These are phyloP conservation scores for Perizoma flavofasciatum DNA, from an alignment of 2,888 invertebrate species.

Conservation along the genomic window DNA sequence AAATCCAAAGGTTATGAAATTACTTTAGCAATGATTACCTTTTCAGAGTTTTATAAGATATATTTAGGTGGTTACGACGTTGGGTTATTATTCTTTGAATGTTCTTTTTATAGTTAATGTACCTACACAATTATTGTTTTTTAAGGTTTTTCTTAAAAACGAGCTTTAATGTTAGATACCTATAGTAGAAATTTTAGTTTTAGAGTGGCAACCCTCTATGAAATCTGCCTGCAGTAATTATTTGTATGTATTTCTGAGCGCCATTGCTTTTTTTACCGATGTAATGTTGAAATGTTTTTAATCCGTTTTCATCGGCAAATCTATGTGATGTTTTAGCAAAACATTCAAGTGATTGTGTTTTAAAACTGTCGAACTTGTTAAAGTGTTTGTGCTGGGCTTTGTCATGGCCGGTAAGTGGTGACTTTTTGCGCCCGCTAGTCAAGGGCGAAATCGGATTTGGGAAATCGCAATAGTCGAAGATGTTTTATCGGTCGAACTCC, in stretches of 20 bases:
- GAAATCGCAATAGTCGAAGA: slow-evolving; percentile 83
- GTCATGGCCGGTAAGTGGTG: slow-evolving; percentile 93
- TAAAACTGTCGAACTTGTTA: slow-evolving; percentile 81
- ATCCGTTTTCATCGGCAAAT: slow-evolving; percentile 84
- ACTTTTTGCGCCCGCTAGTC: slow-evolving; percentile 83
- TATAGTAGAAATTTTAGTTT: slow-evolving; percentile 48
- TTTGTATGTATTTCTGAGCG: slow-evolving; percentile 81
- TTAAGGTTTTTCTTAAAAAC: too few relatives aligned
- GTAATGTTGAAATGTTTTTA: slow-evolving; percentile 84
- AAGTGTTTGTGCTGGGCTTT: slow-evolving; percentile 85
- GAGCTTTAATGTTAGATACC: too few relatives aligned
- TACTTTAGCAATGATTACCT: too few relatives aligned
- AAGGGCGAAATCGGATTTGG: slow-evolving; percentile 84
- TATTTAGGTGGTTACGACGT: too few relatives aligned
- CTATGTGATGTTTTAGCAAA: slow-evolving; percentile 83
- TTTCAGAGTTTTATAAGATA: too few relatives aligned
- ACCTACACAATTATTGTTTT: too few relatives aligned
- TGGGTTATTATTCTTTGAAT: too few relatives aligned
- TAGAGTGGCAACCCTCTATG: slow-evolving; percentile 61
- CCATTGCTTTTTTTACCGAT: slow-evolving; percentile 82
- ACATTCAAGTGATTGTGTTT: slow-evolving; percentile 79
- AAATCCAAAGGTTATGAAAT: too few relatives aligned
- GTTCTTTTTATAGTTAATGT: too few relatives aligned
- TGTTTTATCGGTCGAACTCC: slow-evolving; percentile 85
- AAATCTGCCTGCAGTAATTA: slow-evolving; percentile 72